Evolutionary conservation across 2,888 invertebrate genomes (phyloP).

Genomic region (Colostygia pectinataria): DNA sequence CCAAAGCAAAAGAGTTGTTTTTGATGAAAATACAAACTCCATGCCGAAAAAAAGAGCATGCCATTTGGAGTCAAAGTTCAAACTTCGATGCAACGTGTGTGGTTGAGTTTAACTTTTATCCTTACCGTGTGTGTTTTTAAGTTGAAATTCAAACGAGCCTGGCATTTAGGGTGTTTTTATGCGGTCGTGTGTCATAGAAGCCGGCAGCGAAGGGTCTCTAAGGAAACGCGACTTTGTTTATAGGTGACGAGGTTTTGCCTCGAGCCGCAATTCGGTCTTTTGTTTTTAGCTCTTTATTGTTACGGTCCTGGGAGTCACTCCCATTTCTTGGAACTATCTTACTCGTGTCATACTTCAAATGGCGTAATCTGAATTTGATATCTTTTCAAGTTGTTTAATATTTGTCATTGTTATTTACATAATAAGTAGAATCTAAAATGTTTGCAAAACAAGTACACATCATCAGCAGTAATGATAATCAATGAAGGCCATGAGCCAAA

Average conservation of each 20-base stretch:
- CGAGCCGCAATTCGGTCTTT: slow-evolving; percentile 39
- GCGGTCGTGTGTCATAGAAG: slow-evolving; percentile 57
- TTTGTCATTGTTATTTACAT: too few relatives aligned
- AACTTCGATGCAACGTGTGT: slow-evolving; percentile 51
- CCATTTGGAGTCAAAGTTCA: slow-evolving; percentile 66
- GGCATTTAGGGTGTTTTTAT: slow-evolving; percentile 52
- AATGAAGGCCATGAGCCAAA: slow-evolving; percentile 39
- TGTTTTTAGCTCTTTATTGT: slow-evolving; percentile 41
- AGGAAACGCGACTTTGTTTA: slow-evolving; percentile 56
- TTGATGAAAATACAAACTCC: slow-evolving; percentile 34
- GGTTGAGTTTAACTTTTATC: slow-evolving; percentile 35
- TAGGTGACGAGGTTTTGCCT: slow-evolving; percentile 62
- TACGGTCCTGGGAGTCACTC: slow-evolving; percentile 27
- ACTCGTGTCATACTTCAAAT: slow-evolving; percentile 10
- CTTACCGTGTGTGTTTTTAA: slow-evolving; percentile 36
- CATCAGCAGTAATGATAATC: slow-evolving; percentile 29
- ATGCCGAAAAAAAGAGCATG: slow-evolving; percentile 48
- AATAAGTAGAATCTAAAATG: neutral
- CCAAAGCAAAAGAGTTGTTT: slow-evolving; percentile 33
- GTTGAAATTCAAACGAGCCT: slow-evolving; percentile 47
- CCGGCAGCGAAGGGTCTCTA: slow-evolving; percentile 44
- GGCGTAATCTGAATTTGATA: slow-evolving; percentile 1
- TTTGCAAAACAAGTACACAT: slow-evolving; percentile 1
- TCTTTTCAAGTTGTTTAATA: neutral
- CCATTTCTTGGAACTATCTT: slow-evolving; percentile 25